Evolutionary conservation across 2,113 vertebrate species (phyloP).

Genomic region (Aegotheles bennettii): DNA sequence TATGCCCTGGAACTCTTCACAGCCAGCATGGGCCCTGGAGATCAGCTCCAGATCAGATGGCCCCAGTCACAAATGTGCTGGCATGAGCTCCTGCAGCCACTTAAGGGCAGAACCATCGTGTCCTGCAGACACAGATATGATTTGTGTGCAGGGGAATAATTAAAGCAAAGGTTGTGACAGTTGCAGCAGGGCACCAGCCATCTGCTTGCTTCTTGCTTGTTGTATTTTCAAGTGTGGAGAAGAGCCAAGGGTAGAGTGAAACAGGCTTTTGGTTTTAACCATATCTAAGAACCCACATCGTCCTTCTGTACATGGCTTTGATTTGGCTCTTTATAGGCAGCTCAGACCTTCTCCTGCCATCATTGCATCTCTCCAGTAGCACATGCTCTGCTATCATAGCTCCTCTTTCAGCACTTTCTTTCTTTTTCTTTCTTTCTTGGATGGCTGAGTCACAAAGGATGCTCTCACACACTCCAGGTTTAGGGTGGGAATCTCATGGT

Average conservation of each 20-base stretch:
- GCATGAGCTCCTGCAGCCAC: neutral
- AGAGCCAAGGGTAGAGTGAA: neutral
- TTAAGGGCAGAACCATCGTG: neutral
- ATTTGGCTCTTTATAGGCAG: neutral
- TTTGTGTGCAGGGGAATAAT: neutral
- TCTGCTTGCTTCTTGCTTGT: neutral
- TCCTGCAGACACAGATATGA: fast-evolving
- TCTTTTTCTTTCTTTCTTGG: no score
- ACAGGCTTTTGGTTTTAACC: neutral
- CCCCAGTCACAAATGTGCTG: neutral
- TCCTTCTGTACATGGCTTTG: neutral
- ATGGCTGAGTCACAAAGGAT: neutral
- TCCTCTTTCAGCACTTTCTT: neutral
- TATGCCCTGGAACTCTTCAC: neutral
- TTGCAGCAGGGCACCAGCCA: neutral
- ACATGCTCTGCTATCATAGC: fast-evolving
- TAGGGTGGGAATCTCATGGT: neutral
- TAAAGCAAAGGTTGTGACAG: neutral
- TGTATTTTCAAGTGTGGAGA: neutral
- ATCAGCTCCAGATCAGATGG: neutral
- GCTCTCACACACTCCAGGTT: neutral
- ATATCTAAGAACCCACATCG: neutral
- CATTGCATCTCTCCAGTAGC: neutral
- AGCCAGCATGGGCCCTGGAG: neutral
- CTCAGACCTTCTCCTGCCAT: neutral